Evolutionary conservation across 2,113 vertebrate genomes (phyloP), one percentile per base, ranked within the genome.

Genomic region (Anguilla rostrata): DNA sequence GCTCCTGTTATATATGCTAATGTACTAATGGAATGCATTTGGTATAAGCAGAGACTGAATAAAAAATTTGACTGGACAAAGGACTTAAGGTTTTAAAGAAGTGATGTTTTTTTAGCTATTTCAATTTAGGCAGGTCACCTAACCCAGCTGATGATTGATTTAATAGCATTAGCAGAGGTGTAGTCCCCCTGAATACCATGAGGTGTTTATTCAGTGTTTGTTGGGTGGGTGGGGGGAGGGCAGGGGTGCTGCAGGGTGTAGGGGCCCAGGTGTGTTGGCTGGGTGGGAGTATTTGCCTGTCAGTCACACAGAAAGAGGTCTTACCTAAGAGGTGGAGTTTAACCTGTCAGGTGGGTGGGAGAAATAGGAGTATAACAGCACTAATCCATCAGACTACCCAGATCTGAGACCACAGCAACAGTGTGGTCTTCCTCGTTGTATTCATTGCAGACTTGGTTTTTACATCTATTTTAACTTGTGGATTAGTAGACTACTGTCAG

Each of bases 271-370:
- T 84, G 57, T 84, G 60, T 71, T 20, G 60, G 60, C 60, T 84
- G 83, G 83, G 60, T 84, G 83, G 78, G 78, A 63, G 39, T 40
- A 49, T 46, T 85, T 75, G 41, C 66, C 84, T 78, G 84, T 78
- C 66, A 84, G 84, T 63, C 43, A 26, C 40, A 8, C 40, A 49
- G 84, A 41, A 5, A 41, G 20, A 78, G 39, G 66, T 78, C 66
- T 46, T 63, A 49, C 63, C 41, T 43, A 34, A 75, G 84, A 78
- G 71, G n/a, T 3, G 84, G 60, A 39, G 39, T 12, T 18, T 12
- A 53, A 56, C 81, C 15, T 15, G 26, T 16, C 46, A 46, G 53
- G 56, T 49, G n/a, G 53, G 56, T 83, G 53, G 39, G 12, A 18
- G 82, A 46, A 57, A 39, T 49, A 18, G 53, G 49, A 34, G 82